These are phyloP conservation scores for Ctenicera cuprea DNA, from an alignment of 2,888 invertebrate species.

Conservation along the genomic window DNA sequence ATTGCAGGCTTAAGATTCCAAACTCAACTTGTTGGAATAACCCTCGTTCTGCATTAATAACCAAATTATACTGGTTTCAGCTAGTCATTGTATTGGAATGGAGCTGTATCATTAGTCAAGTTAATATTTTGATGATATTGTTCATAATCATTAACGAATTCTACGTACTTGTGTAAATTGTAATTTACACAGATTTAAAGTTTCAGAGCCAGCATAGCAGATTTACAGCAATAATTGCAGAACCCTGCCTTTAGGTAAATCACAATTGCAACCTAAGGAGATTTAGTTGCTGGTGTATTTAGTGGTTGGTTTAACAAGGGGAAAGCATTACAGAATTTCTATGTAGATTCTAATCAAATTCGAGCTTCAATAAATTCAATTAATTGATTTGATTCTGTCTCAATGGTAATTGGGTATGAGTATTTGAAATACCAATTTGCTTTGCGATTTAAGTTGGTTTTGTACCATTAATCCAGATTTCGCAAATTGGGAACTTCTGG, in stretches of 20 bases:
- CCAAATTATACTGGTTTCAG: too few species aligned
- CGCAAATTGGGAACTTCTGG: too few species aligned
- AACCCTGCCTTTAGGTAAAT: conserved; percentile 1
- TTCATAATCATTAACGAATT: background rate
- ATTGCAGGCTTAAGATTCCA: too few species aligned
- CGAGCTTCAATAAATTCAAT: conserved; percentile 5
- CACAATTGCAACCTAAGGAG: conserved; percentile 9
- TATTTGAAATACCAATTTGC: too few species aligned
- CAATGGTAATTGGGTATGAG: background rate
- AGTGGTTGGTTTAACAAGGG: conserved; percentile 4
- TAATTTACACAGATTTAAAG: background rate
- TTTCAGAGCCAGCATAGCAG: background rate
- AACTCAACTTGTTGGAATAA: too few species aligned
- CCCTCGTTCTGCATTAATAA: too few species aligned
- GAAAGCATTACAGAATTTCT: background rate
- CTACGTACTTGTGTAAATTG: background rate
- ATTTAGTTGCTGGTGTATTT: conserved; percentile 9
- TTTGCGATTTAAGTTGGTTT: too few species aligned
- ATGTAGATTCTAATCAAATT: background rate
- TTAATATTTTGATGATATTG: too few species aligned
- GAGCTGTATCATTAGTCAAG: too few species aligned
- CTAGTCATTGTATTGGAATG: too few species aligned
- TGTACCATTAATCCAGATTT: too few species aligned
- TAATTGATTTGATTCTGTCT: background rate
- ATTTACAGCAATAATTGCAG: conserved; percentile 1